These are phyloP conservation scores for Gorsachius goisagi DNA, from an alignment of 2,113 vertebrate genomes.

Conservation along the genomic window DNA sequence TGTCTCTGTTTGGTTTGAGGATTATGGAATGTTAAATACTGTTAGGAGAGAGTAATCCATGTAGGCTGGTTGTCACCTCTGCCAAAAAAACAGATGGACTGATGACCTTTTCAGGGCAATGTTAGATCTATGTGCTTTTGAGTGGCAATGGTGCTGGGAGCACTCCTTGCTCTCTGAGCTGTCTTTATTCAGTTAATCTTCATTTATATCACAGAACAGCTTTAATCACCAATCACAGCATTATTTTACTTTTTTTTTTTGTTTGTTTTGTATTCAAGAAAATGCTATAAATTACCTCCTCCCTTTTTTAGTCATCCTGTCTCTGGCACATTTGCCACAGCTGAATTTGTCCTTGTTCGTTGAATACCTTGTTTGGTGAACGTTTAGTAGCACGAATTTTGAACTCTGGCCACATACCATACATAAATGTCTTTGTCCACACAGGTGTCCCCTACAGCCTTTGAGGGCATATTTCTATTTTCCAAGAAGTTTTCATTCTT, in stretches of 20 bases:
- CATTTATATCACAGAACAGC: neutral
- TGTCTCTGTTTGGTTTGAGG: slow-evolving; percentile 20
- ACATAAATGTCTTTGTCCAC: neutral
- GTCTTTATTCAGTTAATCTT: slow-evolving; percentile 6
- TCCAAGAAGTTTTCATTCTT: neutral
- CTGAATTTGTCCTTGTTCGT: neutral
- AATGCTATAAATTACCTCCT: neutral
- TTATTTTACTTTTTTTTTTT: neutral
- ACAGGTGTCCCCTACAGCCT: neutral
- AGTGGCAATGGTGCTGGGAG: neutral
- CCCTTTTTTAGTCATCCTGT: neutral
- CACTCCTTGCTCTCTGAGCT: neutral
- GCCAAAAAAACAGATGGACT: slow-evolving; percentile 49
- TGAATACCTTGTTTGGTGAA: neutral
- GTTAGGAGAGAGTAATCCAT: slow-evolving; percentile 5
- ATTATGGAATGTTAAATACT: slow-evolving; percentile 43
- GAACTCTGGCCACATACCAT: neutral
- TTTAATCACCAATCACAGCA: neutral
- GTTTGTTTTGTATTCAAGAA: neutral
- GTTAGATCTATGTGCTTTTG: slow-evolving; percentile 19
- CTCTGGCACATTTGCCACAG: neutral
- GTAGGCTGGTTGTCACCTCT: slow-evolving; percentile 44
- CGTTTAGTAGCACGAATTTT: neutral
- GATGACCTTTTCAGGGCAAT: slow-evolving; percentile 35
- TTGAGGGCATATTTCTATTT: neutral